phyloP scores from a whole-genome alignment of 2,797 vertebrate genomes.

The Champsocephalus esox region DNA sequence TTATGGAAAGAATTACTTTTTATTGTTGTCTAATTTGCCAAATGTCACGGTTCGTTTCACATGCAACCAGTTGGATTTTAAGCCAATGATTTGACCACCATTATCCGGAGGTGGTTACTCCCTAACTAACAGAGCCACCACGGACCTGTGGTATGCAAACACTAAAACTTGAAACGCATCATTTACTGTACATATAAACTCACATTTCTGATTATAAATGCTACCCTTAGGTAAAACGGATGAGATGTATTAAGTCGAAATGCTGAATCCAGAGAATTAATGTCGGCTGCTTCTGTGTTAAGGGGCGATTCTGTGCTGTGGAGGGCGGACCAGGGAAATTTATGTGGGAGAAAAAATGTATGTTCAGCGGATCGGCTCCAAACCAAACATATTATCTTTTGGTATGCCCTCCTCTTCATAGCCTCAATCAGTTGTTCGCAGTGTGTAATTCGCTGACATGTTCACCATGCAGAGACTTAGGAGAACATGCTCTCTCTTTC shows the following conservation, averaged over 20 bases:
- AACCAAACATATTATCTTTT: slow-evolving; percentile 84
- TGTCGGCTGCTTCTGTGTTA: slow-evolving; percentile 63
- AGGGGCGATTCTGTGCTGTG: slow-evolving; percentile 54
- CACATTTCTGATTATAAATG: slow-evolving; percentile 81
- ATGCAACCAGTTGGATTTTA: slow-evolving; percentile 62
- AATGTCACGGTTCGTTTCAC: slow-evolving; percentile 59
- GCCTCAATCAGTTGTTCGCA: slow-evolving; percentile 82
- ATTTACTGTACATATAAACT: slow-evolving; percentile 79
- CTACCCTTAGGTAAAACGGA: slow-evolving; percentile 78
- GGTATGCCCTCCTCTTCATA: slow-evolving; percentile 82
- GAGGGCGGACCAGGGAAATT: slow-evolving; percentile 76
- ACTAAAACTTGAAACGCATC: slow-evolving; percentile 80
- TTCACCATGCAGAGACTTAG: slow-evolving; percentile 75
- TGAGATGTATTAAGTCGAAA: slow-evolving; percentile 77
- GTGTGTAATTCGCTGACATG: slow-evolving; percentile 83
- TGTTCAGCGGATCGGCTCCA: slow-evolving; percentile 84
- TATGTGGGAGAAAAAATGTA: slow-evolving; percentile 85
- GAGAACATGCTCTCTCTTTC: slow-evolving; percentile 67
- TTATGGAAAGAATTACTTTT: slow-evolving; percentile 55
- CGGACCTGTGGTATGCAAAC: slow-evolving; percentile 67
- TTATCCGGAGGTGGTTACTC: slow-evolving; percentile 62
- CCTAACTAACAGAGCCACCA: slow-evolving; percentile 56
- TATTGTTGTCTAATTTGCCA: slow-evolving; percentile 59
- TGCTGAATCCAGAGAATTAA: slow-evolving; percentile 80
- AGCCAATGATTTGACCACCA: slow-evolving; percentile 53